Evolutionary conservation across 2,113 vertebrate species (phyloP).

Genomic region (Vidua chalybeata): DNA sequence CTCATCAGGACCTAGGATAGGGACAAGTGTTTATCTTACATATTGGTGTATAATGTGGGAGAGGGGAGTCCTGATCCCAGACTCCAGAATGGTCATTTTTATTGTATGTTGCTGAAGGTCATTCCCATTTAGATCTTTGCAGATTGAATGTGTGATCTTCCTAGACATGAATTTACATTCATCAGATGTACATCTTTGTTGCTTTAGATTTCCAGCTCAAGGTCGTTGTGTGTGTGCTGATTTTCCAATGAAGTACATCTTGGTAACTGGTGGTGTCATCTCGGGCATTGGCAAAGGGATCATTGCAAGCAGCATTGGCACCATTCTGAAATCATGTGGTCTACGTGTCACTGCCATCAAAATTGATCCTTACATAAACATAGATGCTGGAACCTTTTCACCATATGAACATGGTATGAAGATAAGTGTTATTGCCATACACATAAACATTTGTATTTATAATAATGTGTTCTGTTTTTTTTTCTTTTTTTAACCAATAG

Average conservation of each 20-base stretch:
- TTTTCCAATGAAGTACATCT: constrained; percentile 80
- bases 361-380: constrained; percentile 83
- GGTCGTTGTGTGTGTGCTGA: background rate
- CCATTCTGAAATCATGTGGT: constrained; percentile 79
- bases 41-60: background rate
- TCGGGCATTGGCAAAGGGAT: constrained; percentile 84
- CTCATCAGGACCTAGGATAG: background rate
- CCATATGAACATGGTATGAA: constrained; percentile 79
- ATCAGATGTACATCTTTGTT: background rate
- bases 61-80: background rate
- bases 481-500: background rate
- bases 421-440: background rate
- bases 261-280: constrained; percentile 82
- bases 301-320: constrained; percentile 82
- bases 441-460: background rate
- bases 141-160: background rate
- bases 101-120: background rate
- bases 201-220: constrained; percentile 37
- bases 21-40: background rate
- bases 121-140: background rate
- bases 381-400: constrained; percentile 82
- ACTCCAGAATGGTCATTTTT: background rate
- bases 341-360: constrained; percentile 82
- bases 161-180: background rate
- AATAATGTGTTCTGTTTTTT: background rate